Base-by-base conservation (phyloP, 2,888 invertebrate species). In the Caenorhabditis imperialis region DNA sequence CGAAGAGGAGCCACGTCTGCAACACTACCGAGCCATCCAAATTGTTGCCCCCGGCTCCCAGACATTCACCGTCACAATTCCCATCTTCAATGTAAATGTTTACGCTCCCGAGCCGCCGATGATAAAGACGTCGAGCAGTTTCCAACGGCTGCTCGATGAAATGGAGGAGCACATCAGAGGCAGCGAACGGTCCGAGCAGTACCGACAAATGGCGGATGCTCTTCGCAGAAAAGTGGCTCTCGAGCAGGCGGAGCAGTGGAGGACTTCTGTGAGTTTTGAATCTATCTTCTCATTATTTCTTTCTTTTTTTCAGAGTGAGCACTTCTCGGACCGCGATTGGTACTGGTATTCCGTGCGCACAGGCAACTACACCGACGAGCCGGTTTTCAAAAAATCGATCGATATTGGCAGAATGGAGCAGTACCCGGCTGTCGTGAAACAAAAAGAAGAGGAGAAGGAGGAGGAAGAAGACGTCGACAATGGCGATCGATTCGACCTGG, bases 281-380 rank as follows among this genome's bases (percentile, higher is more conserved):
- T 44, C 20, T 23, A 38, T 12, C 10, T n/a, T 53, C 12, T 12
- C 16, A 14, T 54, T 1, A 25, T 35, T 14, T 33, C 27, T 37
- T 35, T 45, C 37, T 38, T 27, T 20, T 53, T 30, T 30, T 30
- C 50, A 55, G 55, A 65, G n/a, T 3, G 27, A 40, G 22, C 44
- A 40, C 7, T 65, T 57, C 50, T 42, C 65, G n/a, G 42, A 65
- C 37, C 48, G 65, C 23, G 65, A 65, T 16, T 65, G 65, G 65
- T 65, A 57, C 25, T 65, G 65, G 65, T 65, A 65, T n/a, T 45
- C 65, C 2, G 55, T 54, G 37, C 42, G 50, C 42, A 65, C 65
- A 6, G 50, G 44, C 42, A 25, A 16, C 1, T 65, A 54, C 23
- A 10, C 18, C n/a, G 65, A 65, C 33, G 27, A 35, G 50, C 42